phyloP scores from a whole-genome alignment of 2,113 vertebrate genomes.

The Tor tambroides region DNA sequence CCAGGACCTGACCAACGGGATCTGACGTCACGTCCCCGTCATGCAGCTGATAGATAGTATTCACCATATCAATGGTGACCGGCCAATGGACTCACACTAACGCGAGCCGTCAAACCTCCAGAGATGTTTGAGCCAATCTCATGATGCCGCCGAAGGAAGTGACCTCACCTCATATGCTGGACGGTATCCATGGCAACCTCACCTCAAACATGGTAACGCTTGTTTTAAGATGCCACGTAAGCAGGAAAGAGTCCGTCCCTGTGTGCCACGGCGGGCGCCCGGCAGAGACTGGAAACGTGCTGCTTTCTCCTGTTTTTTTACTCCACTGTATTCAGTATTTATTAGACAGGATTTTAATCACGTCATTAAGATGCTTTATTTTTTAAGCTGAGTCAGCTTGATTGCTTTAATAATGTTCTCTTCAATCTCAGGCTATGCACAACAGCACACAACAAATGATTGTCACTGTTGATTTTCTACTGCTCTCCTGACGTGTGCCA shows the following conservation, averaged over 20 bases:
- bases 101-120: not conserved
- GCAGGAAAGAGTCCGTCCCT: not conserved
- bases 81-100: not conserved
- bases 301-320: constrained; percentile 22
- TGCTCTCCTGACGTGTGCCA: constrained; percentile 18
- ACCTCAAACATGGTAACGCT: not conserved
- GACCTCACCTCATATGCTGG: not conserved
- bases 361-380: constrained; percentile 24
- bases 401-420: constrained; percentile 33
- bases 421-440: constrained; percentile 39
- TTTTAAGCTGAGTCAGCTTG: not conserved
- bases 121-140: not conserved
- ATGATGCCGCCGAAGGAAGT: not conserved
- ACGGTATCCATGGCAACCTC: not conserved
- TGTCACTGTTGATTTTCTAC: not conserved
- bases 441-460: not conserved
- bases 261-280: no score
- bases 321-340: not conserved
- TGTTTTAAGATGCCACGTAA: not conserved
- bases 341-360: constrained; percentile 31
- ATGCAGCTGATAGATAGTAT: not conserved
- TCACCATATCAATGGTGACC: not conserved
- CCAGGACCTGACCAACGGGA: constrained; percentile 86
- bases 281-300: not conserved
- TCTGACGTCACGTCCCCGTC: constrained; percentile 69